These are phyloP conservation scores for Hipposideros armiger DNA, from an alignment of 2,113 vertebrate species.

Conservation along the genomic window DNA sequence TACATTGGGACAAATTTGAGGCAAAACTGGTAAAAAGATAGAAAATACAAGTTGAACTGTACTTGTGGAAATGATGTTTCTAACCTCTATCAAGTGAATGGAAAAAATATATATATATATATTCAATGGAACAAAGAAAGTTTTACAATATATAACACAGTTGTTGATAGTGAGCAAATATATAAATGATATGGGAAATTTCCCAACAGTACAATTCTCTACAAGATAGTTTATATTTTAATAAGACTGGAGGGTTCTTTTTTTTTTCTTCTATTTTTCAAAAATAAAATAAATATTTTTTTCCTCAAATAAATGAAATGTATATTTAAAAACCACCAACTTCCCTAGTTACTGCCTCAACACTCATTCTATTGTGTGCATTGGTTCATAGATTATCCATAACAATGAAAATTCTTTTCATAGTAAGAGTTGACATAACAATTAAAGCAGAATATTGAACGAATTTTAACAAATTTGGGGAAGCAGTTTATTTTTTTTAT, in stretches of 20 bases:
- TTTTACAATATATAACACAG: neutral
- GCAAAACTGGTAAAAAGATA: neutral
- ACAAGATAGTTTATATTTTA: neutral
- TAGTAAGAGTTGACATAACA: neutral
- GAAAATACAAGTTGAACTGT: neutral
- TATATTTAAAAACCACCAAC: conserved; percentile 3
- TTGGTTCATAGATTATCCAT: conserved; percentile 39
- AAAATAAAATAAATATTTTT: neutral
- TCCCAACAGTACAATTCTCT: neutral
- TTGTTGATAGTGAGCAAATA: neutral
- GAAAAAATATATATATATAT: neutral
- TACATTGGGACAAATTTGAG: neutral
- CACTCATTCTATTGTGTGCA: neutral
- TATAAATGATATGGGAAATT: neutral
- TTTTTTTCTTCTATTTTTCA: conserved; percentile 29
- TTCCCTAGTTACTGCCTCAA: neutral
- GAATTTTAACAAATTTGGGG: conserved; percentile 53
- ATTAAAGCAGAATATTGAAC: conserved; percentile 32
- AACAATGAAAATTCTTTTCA: conserved; percentile 52
- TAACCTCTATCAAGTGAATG: neutral
- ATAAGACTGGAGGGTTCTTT: neutral
- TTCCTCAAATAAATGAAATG: neutral
- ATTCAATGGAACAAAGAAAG: neutral
- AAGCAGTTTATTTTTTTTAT: conserved; percentile 61
- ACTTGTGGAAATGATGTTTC: neutral